phyloP scores from a whole-genome alignment of 2,113 vertebrate species.

The Parus major region DNA sequence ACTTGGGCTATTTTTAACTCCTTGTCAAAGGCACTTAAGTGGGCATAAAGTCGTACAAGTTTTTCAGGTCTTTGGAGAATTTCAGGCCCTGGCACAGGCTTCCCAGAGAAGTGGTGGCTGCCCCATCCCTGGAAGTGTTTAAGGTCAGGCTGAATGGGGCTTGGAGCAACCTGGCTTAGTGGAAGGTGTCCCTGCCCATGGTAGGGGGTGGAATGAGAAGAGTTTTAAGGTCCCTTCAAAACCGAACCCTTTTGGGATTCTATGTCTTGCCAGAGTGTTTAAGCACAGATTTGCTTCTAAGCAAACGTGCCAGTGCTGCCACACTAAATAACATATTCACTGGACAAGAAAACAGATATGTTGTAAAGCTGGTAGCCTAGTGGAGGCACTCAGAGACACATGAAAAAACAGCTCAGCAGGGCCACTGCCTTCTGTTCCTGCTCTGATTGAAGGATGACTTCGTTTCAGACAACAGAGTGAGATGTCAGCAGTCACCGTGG shows the following conservation, averaged over 20 bases:
- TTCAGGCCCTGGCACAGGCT: neutral
- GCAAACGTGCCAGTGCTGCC: neutral
- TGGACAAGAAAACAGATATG: neutral
- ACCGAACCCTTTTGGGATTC: neutral
- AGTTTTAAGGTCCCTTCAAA: neutral
- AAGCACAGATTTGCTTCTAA: neutral
- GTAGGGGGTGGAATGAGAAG: neutral
- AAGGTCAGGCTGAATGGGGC: neutral
- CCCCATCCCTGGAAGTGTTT: neutral
- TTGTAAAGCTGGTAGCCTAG: neutral
- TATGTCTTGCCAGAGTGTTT: neutral
- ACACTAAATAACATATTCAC: neutral
- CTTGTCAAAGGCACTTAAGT: neutral
- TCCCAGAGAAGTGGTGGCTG: neutral
- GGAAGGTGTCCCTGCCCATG: neutral
- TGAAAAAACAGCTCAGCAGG: neutral
- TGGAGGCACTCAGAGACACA: neutral
- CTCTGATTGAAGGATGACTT: neutral
- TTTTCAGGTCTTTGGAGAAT: neutral
- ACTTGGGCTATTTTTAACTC: neutral
- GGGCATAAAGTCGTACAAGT: accelerated
- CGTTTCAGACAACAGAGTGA: accelerated
- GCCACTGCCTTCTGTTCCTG: neutral
- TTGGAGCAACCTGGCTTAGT: neutral
- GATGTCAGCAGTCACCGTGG: neutral